phyloP scores from a whole-genome alignment of 1,140 invertebrate genomes.

The Magallana angulata region DNA sequence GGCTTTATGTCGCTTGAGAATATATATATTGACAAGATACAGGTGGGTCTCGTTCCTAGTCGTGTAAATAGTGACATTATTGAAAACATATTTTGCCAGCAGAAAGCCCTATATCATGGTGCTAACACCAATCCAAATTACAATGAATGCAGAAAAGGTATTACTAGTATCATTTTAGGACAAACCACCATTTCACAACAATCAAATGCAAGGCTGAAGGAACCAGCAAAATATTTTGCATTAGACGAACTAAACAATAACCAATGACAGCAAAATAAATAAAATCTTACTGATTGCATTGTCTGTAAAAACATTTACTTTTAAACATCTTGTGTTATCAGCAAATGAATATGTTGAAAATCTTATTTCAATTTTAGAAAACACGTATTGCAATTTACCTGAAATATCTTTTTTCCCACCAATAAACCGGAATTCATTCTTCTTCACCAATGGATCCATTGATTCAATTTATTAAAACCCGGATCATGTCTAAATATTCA shows the following conservation, averaged over 20 bases:
- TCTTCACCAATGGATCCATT: no score
- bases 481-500: no score
- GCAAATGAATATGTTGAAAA: no score
- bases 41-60: constrained; percentile 27
- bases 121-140: constrained; percentile 47
- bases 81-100: constrained; percentile 54
- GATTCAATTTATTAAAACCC: no score
- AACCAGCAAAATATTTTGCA: neutral
- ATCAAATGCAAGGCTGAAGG: constrained; percentile 38
- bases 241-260: no score
- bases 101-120: constrained; percentile 46
- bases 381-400: no score
- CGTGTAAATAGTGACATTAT: constrained; percentile 45
- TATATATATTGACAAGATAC: constrained; percentile 15
- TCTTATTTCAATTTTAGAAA: no score
- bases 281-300: neutral
- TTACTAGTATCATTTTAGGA: constrained; percentile 46
- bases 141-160: constrained; percentile 39
- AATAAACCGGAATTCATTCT: no score
- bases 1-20: constrained; percentile 43
- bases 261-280: neutral
- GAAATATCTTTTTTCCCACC: no score
- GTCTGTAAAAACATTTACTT: no score
- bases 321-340: no score
- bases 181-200: constrained; percentile 43